Base-by-base conservation (phyloP, 2,888 invertebrate species). In the Melieria crassipennis region DNA sequence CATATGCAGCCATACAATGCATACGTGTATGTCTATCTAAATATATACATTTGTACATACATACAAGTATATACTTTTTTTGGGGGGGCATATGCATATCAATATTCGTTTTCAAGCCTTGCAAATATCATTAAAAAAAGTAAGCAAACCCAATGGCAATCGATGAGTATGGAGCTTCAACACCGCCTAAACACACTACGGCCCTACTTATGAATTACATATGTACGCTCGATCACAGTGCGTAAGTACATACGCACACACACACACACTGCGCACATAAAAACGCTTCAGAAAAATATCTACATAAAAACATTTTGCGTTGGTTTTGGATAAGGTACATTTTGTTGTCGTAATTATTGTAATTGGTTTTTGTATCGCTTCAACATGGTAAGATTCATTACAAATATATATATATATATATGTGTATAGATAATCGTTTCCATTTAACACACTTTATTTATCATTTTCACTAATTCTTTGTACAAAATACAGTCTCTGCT, bases 401-500 rank as follows among this genome's bases (percentile, higher is more conserved):
- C 2, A 30, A 30, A 30, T 30, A 30, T 30, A 30, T 3, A 30
- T 30, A 30, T 30, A 30, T 30, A 30, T 30, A 30, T 56, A 2
- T 56, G 0, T 58, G 10, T 58, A 58, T 58, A 3, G 3, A 7
- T 5, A 56, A n/a, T 45, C 30, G n/a, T 30, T 50, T 45, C 7
- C 30, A 45, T 64, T 80, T 77, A 85, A 79, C 83, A 86, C 77
- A 87, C 83, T 80, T 85, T 84, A 73, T 87, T 86, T 71, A 93
- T 91, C 78, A 93, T 88, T 71, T 89, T 88, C 47, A 91, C 88
- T 52, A 93, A 87, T 83, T 92, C 91, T 62, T 88, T 89, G 85
- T 93, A 93, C 4, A 93, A 86, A 73, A 91, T 89, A 78, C 93
- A 93, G 63, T 88, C 86, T 43, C 92, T 88, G 78, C 91, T 91